Evolutionary conservation across 2,888 invertebrate genomes (phyloP), one percentile per base, ranked within the genome.

Genomic region (Coremacera marginata): DNA sequence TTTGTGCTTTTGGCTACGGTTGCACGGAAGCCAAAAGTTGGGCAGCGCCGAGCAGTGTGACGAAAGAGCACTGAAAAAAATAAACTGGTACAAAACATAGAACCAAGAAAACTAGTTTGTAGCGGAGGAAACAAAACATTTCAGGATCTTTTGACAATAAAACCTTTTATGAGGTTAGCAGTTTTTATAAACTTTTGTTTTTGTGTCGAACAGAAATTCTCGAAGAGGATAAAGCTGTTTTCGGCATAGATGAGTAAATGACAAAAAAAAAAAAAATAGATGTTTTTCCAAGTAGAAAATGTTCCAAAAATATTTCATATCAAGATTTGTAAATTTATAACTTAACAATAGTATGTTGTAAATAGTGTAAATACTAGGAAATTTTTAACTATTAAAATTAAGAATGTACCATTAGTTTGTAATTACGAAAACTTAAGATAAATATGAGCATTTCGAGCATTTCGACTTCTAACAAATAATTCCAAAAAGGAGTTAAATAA

Each of bases 81-180:
- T n/a, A n/a, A 44, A 27, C 63, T 34, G 22, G 49, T 51, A 51
- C 68, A 19, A 68, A 68, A 68, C 7, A 34, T 70, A 8, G 70
- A 55, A 55, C 70, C 52, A 70, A 27, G 51, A n/a, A n/a, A 27
- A 68, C 25, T 49, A 51, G 25, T 25, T 68, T 44, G 49, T 31
- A 57, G 57, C 44, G 11, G 22, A 60, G 0, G 19, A 51, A 22
- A 25, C 16, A 25, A 60, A 71, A 60, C 31, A 63, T 65, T 52
- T 74, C 73, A 65, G 63, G 65, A 52, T 34, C 67, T 65, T 74
- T 31, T 74, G 73, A 74, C 73, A 74, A 74, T 74, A 74, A 49
- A 70, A 60, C 11, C 5, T 72, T 70, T 57, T 44, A 31, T 25
- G 60, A 11, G 25, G 37, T 62, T 60, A 65, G n/a, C 16, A 19